Evolutionary conservation across 2,797 vertebrate genomes (phyloP).

Genomic region (Nothura maculosa): DNA sequence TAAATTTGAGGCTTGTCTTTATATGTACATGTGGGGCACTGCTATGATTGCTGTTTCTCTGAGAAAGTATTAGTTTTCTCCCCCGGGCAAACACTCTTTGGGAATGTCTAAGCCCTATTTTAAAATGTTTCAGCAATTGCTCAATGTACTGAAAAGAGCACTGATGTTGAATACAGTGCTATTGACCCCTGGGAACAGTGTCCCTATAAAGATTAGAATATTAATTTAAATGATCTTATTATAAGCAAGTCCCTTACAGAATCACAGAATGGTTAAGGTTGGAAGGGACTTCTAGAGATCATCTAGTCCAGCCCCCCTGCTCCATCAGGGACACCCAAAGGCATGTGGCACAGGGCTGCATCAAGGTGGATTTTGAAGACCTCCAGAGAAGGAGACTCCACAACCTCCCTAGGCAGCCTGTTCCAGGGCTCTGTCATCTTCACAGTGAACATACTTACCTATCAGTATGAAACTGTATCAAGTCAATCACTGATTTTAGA

Average conservation of each 20-base stretch:
- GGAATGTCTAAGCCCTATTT: constrained; percentile 15
- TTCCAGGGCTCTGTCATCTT: too few relatives aligned
- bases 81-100: not conserved
- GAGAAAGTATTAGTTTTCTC: not conserved
- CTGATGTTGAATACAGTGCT: not conserved
- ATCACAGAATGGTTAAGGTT: too few relatives aligned
- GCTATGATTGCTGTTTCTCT: not conserved
- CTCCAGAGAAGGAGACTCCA: too few relatives aligned
- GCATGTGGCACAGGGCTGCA: too few relatives aligned
- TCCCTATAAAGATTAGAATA: not conserved
- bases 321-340: too few relatives aligned
- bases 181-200: not conserved
- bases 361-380: too few relatives aligned
- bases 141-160: not conserved
- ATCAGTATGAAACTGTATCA: not conserved
- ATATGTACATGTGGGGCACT: not conserved
- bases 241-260: not conserved
- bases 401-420: too few relatives aligned
- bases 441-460: not conserved
- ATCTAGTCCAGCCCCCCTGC: too few relatives aligned
- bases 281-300: too few relatives aligned
- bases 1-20: not conserved
- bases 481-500: not conserved
- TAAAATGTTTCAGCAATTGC: constrained; percentile 9
- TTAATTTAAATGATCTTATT: not conserved